Base-by-base conservation (phyloP, 1,140 invertebrate genomes). In the Calephelis virginiensis region DNA sequence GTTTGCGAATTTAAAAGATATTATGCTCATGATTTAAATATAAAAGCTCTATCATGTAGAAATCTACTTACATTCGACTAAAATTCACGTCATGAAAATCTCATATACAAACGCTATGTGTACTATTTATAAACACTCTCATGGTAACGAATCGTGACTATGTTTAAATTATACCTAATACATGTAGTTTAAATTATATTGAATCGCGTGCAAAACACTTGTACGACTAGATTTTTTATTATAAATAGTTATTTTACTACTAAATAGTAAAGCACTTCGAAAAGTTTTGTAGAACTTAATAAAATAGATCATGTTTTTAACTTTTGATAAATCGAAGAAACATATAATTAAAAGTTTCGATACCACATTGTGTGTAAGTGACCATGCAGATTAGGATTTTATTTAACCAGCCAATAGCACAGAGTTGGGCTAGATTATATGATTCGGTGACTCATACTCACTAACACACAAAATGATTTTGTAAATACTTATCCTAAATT, bases 201-300 rank as follows among this genome's bases (percentile, higher is more conserved):
- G 81, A 76, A 76, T 78, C 76, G 81, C 82, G 85, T 90, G 87
- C 86, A 82, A 81, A 85, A 70, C 83, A 89, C 86, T 81, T 81
- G 81, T 90, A 88, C 77, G 70, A 79, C 85, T 86, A 89, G 71
- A 85, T 78, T 81, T 83, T 85, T 70, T 77, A 85, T 90, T 89
- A 90, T 80, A 85, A 86, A 84, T 86, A 89, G 80, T 83, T 76
- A 79, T 81, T 76, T 80, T 82, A 78, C 83, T 85, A 89, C 82
- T 87, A 87, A 82, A 89, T 89, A 91, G 86, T 91, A 91, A 91
- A 91, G 86, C 89, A 91, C 89, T 91, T 91, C 81, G 83, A 89
- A 91, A 88, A 84, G 78, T 83, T 84, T 79, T 77, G 82, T 79
- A 72, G 62, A 72, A 73, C 60, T 77, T 81, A 76, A 74, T 77